Percentiles rank a stretch among this genome's conserved stretches.
These are phyloP conservation scores for Lordiphosa fenestrarum DNA, from an alignment of 2,888 invertebrate species.

Conservation along the genomic window DNA sequence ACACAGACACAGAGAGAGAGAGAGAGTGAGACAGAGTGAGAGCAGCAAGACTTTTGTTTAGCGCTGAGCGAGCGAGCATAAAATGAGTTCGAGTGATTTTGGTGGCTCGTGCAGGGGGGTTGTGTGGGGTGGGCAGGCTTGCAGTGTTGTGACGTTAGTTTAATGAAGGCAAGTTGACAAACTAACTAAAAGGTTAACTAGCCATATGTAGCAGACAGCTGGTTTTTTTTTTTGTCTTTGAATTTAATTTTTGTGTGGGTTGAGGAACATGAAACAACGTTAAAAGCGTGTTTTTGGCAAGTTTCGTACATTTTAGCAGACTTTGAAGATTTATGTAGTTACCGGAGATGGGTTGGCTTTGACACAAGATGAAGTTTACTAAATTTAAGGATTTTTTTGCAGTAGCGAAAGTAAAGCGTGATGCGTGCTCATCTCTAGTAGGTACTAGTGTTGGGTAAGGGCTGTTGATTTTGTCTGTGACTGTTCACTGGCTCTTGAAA, in stretches of 20 bases:
- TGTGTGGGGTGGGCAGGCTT: background rate
- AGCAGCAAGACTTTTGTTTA: too few relatives aligned
- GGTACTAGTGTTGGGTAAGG: too few relatives aligned
- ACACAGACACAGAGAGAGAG: conserved; percentile 8
- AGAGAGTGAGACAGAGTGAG: background rate
- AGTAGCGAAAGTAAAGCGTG: too few relatives aligned
- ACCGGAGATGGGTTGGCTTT: too few relatives aligned
- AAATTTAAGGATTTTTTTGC: too few relatives aligned
- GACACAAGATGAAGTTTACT: too few relatives aligned
- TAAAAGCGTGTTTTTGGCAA: background rate
- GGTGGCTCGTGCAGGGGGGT: background rate
- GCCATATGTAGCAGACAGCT: conserved; percentile 14
- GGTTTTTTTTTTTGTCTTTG: conserved; percentile 3
- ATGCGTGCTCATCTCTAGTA: too few relatives aligned
- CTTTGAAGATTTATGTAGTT: too few relatives aligned
- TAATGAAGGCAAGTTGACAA: conserved; percentile 23
- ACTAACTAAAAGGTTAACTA: conserved; percentile 38
- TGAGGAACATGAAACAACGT: conserved; percentile 12
- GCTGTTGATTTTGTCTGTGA: too few relatives aligned
- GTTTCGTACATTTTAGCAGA: background rate
- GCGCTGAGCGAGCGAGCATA: too few relatives aligned
- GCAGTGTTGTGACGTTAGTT: conserved; percentile 2
- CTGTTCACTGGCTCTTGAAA: too few relatives aligned
- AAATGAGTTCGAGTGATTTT: conserved; percentile 5
- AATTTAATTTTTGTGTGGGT: conserved; percentile 31